phyloP scores from a whole-genome alignment of 2,888 invertebrate genomes.

The Selenia dentaria region DNA sequence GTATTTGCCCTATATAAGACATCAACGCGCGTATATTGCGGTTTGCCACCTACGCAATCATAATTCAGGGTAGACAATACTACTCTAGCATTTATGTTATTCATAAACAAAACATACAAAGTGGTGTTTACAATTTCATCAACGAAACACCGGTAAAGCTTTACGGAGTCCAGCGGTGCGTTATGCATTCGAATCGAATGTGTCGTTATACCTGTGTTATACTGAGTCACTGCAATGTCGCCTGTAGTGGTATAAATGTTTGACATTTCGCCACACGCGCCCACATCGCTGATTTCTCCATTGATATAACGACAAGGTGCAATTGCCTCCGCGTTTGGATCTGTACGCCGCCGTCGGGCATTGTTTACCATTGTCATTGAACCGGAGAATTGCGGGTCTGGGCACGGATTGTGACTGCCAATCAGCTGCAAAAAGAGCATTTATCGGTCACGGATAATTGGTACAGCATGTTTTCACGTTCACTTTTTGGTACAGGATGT shows the following conservation, averaged over 20 bases:
- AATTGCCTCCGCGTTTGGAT: constrained; percentile 59
- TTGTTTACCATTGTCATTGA: constrained; percentile 74
- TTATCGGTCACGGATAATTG: constrained; percentile 24
- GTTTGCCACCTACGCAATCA: not conserved
- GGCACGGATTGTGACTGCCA: constrained; percentile 37
- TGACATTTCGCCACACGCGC: constrained; percentile 63
- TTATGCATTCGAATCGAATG: constrained; percentile 55
- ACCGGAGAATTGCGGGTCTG: constrained; percentile 50
- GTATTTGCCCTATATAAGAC: constrained; percentile 19
- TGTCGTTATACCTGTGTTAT: constrained; percentile 30
- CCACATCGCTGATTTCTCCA: constrained; percentile 74
- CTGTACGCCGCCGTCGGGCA: constrained; percentile 40
- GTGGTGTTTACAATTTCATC: constrained; percentile 35
- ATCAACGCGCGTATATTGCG: constrained; percentile 26
- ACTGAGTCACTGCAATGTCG: constrained; percentile 60
- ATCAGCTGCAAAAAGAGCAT: constrained; percentile 18
- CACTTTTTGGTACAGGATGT: constrained; percentile 19
- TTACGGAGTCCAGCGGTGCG: constrained; percentile 30
- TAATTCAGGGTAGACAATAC: constrained; percentile 5
- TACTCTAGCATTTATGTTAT: constrained; percentile 14
- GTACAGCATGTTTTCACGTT: constrained; percentile 18
- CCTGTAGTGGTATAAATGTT: constrained; percentile 26
- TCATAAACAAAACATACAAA: constrained; percentile 16
- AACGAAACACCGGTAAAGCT: constrained; percentile 21
- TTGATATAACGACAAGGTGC: constrained; percentile 67